Evolutionary conservation across 2,113 vertebrate species (phyloP), one percentile per base, ranked within the genome.

Genomic region (Elephantulus edwardii): DNA sequence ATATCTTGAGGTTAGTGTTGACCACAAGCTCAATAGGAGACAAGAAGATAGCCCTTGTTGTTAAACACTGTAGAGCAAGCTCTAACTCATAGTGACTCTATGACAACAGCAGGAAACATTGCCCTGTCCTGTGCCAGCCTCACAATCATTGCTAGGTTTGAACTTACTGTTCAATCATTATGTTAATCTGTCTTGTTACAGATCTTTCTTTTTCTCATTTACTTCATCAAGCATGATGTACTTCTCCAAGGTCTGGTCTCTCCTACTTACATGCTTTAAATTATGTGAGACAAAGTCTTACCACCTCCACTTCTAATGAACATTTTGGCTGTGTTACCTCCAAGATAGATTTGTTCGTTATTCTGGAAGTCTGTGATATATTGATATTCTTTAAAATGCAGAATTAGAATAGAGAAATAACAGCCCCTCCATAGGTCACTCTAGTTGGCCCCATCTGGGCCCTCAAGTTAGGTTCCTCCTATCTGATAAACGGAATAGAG

Each of bases 1-100:
- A 95, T 75, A 93, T 33, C 40, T 52, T 68, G 12, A 58, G 30
- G 6, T 68, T 50, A 81, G 58, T 92, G 48, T 33, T 50, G 26
- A 91, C 81, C 77, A 62, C 72, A 88, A 86, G 60, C 81, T 84
- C 90, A 90, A n/a, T 52, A 48, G 22, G 60, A 68, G 24, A 2
- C 46, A 28, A 74, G 26, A 46, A 28, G 14, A 42, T 77, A 60
- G 50, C n/a, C 20, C 5, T 54, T 54, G 52, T 10, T 54, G 8
- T 54, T 54, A 54, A 54, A 19, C 33, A 30, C 60, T 5, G 30
- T 62, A 9, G 19, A 62, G 30, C 28, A 13, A 33, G 60, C 26
- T 62, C 48, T 50, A 30, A 6, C 60, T 62, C 60, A 62, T 33
- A 12, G 8, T 33, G 24, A 62, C 19, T 17, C 60, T 60, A 33